Evolutionary conservation across 1,140 invertebrate genomes (phyloP).

Genomic region (Cecropterus lyciades): DNA sequence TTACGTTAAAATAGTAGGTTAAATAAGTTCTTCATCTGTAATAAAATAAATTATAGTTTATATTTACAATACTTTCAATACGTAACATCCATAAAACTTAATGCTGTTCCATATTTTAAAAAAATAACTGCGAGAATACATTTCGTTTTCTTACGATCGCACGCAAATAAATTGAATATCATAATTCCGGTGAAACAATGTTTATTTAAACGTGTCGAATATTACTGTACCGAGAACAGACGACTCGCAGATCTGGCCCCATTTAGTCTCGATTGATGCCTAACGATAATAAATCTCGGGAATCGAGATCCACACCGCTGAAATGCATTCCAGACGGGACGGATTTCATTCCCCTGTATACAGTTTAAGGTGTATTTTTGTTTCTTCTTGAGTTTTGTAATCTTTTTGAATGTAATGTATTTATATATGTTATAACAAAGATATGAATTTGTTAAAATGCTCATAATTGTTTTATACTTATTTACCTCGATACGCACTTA

Average conservation of each 20-base stretch:
- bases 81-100: too few relatives aligned
- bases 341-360: neutral
- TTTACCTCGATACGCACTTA: too few relatives aligned
- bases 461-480: too few relatives aligned
- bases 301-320: conserved; percentile 32
- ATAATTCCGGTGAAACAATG: conserved; percentile 53
- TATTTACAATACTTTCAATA: too few relatives aligned
- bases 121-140: neutral
- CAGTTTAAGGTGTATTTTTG: neutral
- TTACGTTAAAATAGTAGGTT: too few relatives aligned
- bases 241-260: conserved; percentile 53
- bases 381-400: too few relatives aligned
- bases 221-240: conserved; percentile 51
- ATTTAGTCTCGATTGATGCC: conserved; percentile 51
- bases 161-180: conserved; percentile 45
- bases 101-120: too few relatives aligned
- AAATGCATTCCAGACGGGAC: conserved; percentile 36
- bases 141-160: conserved; percentile 9
- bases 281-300: conserved; percentile 39
- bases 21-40: too few relatives aligned
- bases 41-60: too few relatives aligned
- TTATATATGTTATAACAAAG: too few relatives aligned
- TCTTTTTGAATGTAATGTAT: too few relatives aligned
- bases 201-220: conserved; percentile 63
- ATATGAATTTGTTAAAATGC: too few relatives aligned